Percentiles rank a stretch among this genome's conserved stretches.
These are phyloP conservation scores for Brachypterus glaber DNA, from an alignment of 2,888 invertebrate species.

Conservation along the genomic window DNA sequence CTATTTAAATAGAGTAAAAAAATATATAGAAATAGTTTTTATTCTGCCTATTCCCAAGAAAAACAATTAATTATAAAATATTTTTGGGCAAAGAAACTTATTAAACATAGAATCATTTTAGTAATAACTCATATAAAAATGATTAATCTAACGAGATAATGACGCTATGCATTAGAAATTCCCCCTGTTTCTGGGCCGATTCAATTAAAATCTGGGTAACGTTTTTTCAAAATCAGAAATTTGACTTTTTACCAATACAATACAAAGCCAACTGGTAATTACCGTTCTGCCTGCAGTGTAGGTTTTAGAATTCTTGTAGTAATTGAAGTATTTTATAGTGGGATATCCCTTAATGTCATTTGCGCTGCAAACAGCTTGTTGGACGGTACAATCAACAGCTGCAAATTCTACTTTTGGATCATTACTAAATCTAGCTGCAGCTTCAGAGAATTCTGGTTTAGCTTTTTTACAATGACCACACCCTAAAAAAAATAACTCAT, in stretches of 20 bases:
- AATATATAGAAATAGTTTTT: no score
- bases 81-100: no score
- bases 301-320: constrained; percentile 56
- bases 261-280: no score
- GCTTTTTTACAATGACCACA: constrained; percentile 85
- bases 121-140: no score
- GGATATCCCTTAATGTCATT: constrained; percentile 77
- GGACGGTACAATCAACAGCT: constrained; percentile 71
- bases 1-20: no score
- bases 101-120: no score
- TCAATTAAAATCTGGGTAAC: no score
- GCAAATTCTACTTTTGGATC: constrained; percentile 69
- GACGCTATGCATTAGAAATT: no score
- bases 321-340: constrained; percentile 77
- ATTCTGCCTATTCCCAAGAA: no score
- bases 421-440: constrained; percentile 65
- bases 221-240: constrained; percentile 2
- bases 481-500: constrained; percentile 60
- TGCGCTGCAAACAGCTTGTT: constrained; percentile 54
- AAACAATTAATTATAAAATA: no score
- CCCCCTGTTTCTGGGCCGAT: no score
- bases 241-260: not conserved
- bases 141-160: no score
- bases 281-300: constrained; percentile 56
- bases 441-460: constrained; percentile 70